A percentile compares a stretch with the other conserved stretches of the same genome.
Conservation (phyloP, 2,113 vertebrate species). For the Sprattus sprattus region DNA sequence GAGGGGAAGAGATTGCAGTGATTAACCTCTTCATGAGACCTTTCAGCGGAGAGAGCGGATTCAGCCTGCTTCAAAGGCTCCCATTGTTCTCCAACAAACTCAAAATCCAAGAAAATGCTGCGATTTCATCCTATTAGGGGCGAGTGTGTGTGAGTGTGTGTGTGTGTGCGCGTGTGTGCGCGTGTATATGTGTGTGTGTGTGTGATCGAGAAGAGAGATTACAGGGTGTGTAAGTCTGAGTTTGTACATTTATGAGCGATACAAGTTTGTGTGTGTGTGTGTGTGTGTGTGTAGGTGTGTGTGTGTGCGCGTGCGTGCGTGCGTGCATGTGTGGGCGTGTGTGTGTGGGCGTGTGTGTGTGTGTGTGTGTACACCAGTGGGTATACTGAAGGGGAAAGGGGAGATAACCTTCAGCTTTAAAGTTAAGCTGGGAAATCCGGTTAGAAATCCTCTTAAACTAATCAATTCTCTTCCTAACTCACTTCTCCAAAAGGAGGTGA, state of each 20-base stretch:
- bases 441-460: background rate
- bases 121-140: conserved; percentile 1
- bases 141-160: background rate
- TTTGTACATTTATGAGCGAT: background rate
- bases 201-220: background rate
- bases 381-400: background rate
- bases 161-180: background rate
- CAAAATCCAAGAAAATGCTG: background rate
- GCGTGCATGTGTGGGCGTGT: background rate
- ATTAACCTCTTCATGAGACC: conserved; percentile 3
- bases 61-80: background rate
- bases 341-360: background rate
- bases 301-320: background rate
- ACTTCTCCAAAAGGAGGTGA: background rate
- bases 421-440: background rate
- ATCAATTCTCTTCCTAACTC: conserved; percentile 1
- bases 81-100: background rate
- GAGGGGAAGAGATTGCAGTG: background rate
- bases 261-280: background rate
- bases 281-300: background rate
- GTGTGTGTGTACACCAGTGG: background rate
- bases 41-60: background rate
- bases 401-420: conserved; percentile 17
- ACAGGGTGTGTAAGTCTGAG: too few species aligned
- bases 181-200: background rate